These are phyloP conservation scores for Cremastinae sp. DNA, from an alignment of 2,888 invertebrate genomes.

Conservation along the genomic window DNA sequence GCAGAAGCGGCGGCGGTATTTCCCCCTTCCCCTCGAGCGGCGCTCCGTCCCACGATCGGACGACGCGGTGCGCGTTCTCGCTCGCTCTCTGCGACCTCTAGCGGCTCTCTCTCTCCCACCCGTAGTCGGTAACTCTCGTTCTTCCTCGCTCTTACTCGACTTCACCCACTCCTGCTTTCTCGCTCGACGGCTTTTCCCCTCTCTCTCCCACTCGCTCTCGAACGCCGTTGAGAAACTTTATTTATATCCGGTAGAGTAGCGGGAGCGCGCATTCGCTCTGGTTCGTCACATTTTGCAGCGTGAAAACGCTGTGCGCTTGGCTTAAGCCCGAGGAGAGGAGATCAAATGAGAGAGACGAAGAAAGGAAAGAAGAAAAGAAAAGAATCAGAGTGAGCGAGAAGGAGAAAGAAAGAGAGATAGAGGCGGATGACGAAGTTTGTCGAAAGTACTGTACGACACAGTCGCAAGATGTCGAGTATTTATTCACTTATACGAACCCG, in stretches of 20 bases:
- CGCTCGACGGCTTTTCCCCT: constrained; percentile 47
- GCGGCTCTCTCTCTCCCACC: constrained; percentile 45
- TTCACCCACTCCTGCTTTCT: constrained; percentile 53
- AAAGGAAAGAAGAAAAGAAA: too few relatives aligned
- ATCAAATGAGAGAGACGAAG: not conserved
- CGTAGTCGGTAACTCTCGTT: too few relatives aligned
- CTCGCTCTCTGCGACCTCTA: constrained; percentile 26
- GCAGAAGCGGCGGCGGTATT: constrained; percentile 51
- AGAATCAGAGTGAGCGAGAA: constrained; percentile 23
- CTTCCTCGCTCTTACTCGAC: constrained; percentile 40
- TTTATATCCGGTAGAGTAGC: constrained; percentile 59
- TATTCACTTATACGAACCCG: constrained; percentile 8
- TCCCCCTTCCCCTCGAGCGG: constrained; percentile 20
- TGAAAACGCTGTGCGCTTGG: constrained; percentile 58
- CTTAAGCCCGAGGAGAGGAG: constrained; percentile 58
- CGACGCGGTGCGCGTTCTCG: constrained; percentile 52
- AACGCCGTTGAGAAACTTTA: constrained; percentile 55
- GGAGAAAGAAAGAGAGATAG: constrained; percentile 13
- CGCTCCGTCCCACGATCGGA: constrained; percentile 27
- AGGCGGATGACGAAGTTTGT: constrained; percentile 34
- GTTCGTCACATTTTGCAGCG: constrained; percentile 59
- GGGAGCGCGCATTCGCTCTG: constrained; percentile 60
- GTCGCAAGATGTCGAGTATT: constrained; percentile 33
- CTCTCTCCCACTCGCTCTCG: constrained; percentile 31
- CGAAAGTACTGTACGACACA: constrained; percentile 48